Conservation (phyloP, 2,888 invertebrate genomes). For the Neocrepidodera transversa region DNA sequence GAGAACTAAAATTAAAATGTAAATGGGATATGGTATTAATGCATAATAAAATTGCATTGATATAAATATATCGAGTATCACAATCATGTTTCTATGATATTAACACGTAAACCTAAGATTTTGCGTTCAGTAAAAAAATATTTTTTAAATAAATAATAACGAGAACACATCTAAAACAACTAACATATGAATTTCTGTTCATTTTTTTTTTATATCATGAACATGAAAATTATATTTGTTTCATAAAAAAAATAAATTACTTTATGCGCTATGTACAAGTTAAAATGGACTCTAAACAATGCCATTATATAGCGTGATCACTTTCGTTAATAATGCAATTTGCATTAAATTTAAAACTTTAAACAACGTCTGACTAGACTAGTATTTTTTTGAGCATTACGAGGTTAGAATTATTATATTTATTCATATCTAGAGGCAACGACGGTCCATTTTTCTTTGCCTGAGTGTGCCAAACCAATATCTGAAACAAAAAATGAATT, state of each 20-base stretch:
- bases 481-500: conserved; percentile 56
- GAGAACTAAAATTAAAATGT: conserved; percentile 42
- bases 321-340: conserved; percentile 27
- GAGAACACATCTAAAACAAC: conserved; percentile 24
- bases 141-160: conserved; percentile 29
- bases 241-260: conserved; percentile 38
- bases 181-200: conserved; percentile 26
- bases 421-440: conserved; percentile 63
- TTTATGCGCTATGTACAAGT: conserved; percentile 36
- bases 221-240: conserved; percentile 30
- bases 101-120: conserved; percentile 20
- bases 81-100: conserved; percentile 43
- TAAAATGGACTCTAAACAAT: conserved; percentile 31
- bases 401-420: conserved; percentile 70
- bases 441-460: conserved; percentile 72
- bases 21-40: conserved; percentile 45
- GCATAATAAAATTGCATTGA: conserved; percentile 43
- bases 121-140: conserved; percentile 33
- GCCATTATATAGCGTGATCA: conserved; percentile 30
- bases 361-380: conserved; percentile 57
- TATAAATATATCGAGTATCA: conserved; percentile 47
- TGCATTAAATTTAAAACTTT: conserved; percentile 26
- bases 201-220: conserved; percentile 26
- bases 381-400: conserved; percentile 65
- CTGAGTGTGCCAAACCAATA: conserved; percentile 78